Evolutionary conservation across 2,113 vertebrate species (phyloP).

Genomic region (Esox niger): DNA sequence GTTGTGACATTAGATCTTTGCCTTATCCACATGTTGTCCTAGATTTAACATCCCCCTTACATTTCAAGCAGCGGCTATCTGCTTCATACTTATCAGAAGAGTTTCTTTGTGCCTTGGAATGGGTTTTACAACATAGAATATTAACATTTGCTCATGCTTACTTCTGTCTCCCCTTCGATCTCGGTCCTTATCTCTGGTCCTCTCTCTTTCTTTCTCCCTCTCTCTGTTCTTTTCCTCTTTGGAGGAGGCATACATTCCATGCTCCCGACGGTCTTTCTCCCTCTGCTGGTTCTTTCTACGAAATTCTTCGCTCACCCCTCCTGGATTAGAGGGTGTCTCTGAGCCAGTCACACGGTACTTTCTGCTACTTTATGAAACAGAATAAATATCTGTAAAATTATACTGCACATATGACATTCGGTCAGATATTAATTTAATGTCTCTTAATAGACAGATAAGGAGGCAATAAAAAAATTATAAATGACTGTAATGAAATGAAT

Average conservation of each 20-base stretch:
- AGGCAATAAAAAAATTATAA: no score
- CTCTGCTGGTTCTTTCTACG: slow-evolving; percentile 86
- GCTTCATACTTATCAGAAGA: no score
- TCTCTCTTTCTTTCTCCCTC: slow-evolving; percentile 59
- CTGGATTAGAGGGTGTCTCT: slow-evolving; percentile 92
- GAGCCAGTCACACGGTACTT: slow-evolving; percentile 90
- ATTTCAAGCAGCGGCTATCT: no score
- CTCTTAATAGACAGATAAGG: neutral
- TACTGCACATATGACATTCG: neutral
- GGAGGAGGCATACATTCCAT: slow-evolving; percentile 91
- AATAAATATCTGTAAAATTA: neutral
- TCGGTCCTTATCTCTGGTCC: slow-evolving; percentile 63
- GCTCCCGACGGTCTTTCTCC: slow-evolving; percentile 88
- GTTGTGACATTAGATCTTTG: no score
- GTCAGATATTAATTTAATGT: neutral
- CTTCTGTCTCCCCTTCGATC: slow-evolving; percentile 79
- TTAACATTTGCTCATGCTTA: slow-evolving; percentile 41
- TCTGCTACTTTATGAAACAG: slow-evolving; percentile 57
- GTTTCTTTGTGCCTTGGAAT: no score
- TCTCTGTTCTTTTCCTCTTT: slow-evolving; percentile 87
- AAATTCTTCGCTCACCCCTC: slow-evolving; percentile 95
- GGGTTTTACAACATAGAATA: no score
- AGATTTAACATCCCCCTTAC: no score
- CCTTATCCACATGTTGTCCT: no score
- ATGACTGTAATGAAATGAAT: neutral